Base-by-base conservation (phyloP, 1,140 invertebrate genomes). In the Leptopilina boulardi region DNA sequence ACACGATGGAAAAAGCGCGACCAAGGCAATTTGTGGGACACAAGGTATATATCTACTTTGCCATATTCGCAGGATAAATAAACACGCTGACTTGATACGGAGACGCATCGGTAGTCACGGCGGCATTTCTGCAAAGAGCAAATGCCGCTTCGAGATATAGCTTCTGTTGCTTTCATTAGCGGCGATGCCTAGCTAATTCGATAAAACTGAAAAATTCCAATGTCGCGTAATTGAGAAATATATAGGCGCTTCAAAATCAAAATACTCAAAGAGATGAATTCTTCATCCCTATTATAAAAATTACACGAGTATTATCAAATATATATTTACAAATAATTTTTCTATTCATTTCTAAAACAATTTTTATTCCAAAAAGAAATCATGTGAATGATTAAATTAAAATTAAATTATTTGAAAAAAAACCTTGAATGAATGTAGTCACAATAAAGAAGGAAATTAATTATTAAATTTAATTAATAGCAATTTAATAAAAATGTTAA, bases 171-270 rank as follows among this genome's bases (percentile, higher is more conserved):
- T 86, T 86, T 87, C 84, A 87, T 87, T 87, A 87, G 79, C 78
- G n/a, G 77, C 82, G 86, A 86, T 87, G 85, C 81, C 85, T 85
- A 87, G 80, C 78, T 87, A 87, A 87, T 86, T 87, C 78, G 86
- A 86, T 87, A 87, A 86, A 87, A 85, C 84, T 83, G 75, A 81
- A 82, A 84, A 84, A 87, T 87, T 87, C 86, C 86, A 83, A 87
- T 87, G 86, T 87, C 86, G 83, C 85, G 86, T 87, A 85, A 80
- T 41, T 71, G 70, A 77, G 80, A 81, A 80, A 87, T 87, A n/a
- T n/a, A 83, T 83, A 80, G 56, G 76, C 78, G 75, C 38, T 23
- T n/a, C 19, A 80, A 78, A 66, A 66, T 34, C 26, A 30, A 30
- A n/a, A 3, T 15, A 8, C 0, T 15, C 23, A 66, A 15, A 13